Evolutionary conservation across 2,797 vertebrate genomes (phyloP), one percentile per base, ranked within the genome.

Genomic region (Tamandua tetradactyla): DNA sequence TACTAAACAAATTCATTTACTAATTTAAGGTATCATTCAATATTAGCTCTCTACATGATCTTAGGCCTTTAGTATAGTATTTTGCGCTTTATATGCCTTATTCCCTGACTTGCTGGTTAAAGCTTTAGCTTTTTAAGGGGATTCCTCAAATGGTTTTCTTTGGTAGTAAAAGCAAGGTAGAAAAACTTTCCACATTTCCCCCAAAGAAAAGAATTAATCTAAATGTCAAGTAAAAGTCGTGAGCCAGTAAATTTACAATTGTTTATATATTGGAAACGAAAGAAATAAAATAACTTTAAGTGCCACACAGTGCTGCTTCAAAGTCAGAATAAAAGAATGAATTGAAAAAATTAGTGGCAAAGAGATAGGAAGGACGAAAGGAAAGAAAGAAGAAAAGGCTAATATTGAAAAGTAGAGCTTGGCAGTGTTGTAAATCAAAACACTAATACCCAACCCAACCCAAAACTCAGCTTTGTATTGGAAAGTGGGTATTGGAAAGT

Each of bases 401-500:
- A 35, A 3, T 44, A 11, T 40, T 66, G 25, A 93, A 95, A 92
- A 84, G 30, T n/a, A 89, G 71, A 91, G n/a, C 0, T 68, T 72
- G n/a, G 42, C 59, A 81, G 59, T 76, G 25, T 86, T 89, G 11
- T 92, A 90, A 94, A 89, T 23, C 82, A 66, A 30, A 74, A 42
- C 0, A 3, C n/a, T 82, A 74, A 72, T 55, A 55, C 55, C 5
- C 40, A 32, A 64, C 61, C 30, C 47, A 90, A 68, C 87, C 12
- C 27, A 81, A 90, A 89, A 42, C 37, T 59, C 40, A 89, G 35
- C 32, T 95, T 57, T 40, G 85, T 18, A 35, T 25, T 74, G 13
- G 25, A 93, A 74, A 89, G 94, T 49, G 71, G 90, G 59, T 75
- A 47, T 78, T 81, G 57, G 18, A 64, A 94, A 91, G 92, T 44